These are phyloP conservation scores for Drosophila monieri DNA, from an alignment of 2,888 invertebrate genomes.

Conservation along the genomic window DNA sequence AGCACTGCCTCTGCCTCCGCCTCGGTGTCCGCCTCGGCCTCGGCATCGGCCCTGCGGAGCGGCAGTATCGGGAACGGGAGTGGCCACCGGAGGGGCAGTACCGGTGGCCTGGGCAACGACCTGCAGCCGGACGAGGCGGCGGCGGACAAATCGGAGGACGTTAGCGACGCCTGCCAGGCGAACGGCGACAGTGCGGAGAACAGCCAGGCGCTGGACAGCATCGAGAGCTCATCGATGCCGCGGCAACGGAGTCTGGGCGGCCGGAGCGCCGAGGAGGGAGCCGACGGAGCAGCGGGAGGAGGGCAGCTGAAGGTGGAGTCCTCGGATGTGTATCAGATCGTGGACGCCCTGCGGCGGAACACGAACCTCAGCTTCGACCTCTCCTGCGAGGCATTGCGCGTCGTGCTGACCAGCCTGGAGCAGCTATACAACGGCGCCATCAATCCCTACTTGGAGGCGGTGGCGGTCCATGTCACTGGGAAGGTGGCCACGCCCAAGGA, in stretches of 20 bases:
- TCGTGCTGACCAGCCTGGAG: conserved; percentile 87
- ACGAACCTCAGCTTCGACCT: conserved; percentile 94
- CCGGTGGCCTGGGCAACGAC: conserved; percentile 46
- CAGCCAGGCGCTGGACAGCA: conserved; percentile 82
- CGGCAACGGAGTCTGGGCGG: conserved; percentile 33
- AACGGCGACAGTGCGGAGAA: conserved; percentile 71
- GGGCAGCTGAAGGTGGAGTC: conserved; percentile 81
- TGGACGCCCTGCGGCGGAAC: conserved; percentile 91
- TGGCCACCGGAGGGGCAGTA: conserved; percentile 20
- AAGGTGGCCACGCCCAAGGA: conserved; percentile 86
- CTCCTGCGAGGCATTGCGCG: conserved; percentile 92
- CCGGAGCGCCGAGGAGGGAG: conserved; percentile 23
- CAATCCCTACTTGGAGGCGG: conserved; percentile 86
- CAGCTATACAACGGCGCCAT: conserved; percentile 86
- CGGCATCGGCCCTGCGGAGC: conserved; percentile 24
- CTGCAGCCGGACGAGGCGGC: conserved; percentile 52
- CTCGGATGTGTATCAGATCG: conserved; percentile 88
- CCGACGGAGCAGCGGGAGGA: conserved; percentile 24
- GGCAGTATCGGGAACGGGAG: conserved; percentile 36
- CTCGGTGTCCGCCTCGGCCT: conserved; percentile 33
- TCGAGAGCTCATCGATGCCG: conserved; percentile 76
- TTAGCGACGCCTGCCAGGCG: conserved; percentile 56
- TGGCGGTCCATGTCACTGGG: conserved; percentile 86
- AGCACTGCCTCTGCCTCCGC: conserved; percentile 33
- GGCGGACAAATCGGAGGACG: conserved; percentile 74